These are phyloP conservation scores for Geotrypetes seraphini DNA, from an alignment of 2,797 vertebrate genomes.

Conservation along the genomic window DNA sequence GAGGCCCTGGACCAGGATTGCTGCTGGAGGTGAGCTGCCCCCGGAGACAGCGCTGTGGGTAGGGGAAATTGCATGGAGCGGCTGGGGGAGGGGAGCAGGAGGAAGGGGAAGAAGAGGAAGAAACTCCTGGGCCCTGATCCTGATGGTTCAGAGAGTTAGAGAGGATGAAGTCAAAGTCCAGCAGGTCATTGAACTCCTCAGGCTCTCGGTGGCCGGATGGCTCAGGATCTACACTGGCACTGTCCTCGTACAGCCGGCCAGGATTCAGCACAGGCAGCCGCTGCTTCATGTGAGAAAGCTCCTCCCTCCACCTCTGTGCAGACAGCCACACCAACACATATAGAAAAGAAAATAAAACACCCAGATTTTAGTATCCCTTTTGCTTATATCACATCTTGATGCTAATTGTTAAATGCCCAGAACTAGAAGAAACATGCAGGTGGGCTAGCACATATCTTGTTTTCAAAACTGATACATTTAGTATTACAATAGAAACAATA, in stretches of 20 bases:
- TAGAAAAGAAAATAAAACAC: neutral
- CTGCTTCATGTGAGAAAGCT: slow-evolving; percentile 80
- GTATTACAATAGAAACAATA: too few relatives aligned
- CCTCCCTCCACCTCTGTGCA: slow-evolving; percentile 85
- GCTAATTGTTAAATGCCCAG: too few relatives aligned
- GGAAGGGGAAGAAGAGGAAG: slow-evolving; percentile 56
- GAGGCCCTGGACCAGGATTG: slow-evolving; percentile 7
- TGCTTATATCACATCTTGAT: too few relatives aligned
- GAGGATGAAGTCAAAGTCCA: slow-evolving; percentile 94
- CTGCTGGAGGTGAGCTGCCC: slow-evolving; percentile 43
- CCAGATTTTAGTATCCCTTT: too few relatives aligned
- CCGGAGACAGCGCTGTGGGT: slow-evolving; percentile 62
- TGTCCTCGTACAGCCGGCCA: slow-evolving; percentile 51
- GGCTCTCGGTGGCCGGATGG: slow-evolving; percentile 71
- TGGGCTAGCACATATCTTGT: too few relatives aligned
- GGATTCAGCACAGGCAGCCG: slow-evolving; percentile 54
- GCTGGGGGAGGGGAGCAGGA: slow-evolving; percentile 60
- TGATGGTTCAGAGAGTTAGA: slow-evolving; percentile 84
- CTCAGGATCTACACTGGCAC: slow-evolving; percentile 45
- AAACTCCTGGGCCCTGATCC: slow-evolving; percentile 52
- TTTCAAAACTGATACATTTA: too few relatives aligned
- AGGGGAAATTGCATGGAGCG: slow-evolving; percentile 58
- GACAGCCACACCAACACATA: neutral
- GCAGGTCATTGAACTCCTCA: slow-evolving; percentile 78
- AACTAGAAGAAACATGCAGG: too few relatives aligned